These are phyloP conservation scores for Calonectris borealis DNA, from an alignment of 2,113 vertebrate genomes.

Conservation along the genomic window DNA sequence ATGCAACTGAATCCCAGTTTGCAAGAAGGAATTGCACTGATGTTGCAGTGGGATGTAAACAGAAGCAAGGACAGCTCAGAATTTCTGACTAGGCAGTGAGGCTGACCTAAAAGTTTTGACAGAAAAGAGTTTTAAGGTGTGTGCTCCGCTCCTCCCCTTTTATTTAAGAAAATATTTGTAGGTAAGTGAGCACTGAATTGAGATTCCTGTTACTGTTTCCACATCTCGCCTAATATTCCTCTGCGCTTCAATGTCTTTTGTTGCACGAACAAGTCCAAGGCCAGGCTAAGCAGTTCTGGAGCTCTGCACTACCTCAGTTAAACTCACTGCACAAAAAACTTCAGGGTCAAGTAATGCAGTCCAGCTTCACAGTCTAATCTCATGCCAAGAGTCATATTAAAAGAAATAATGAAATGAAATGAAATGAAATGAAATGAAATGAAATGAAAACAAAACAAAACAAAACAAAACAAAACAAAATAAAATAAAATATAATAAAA, in stretches of 20 bases:
- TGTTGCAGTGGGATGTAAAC: not conserved
- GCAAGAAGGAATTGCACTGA: not conserved
- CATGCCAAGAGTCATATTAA: not conserved
- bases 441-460: not conserved
- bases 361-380: not conserved
- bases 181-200: not conserved
- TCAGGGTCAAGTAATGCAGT: not conserved
- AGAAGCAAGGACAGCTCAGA: not conserved
- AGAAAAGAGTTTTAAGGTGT: not conserved
- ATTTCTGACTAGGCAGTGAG: not conserved
- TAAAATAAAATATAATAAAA: no score
- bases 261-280: not conserved
- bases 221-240: not conserved
- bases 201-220: not conserved
- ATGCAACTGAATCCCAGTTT: not conserved
- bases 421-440: no score
- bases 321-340: not conserved
- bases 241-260: not conserved
- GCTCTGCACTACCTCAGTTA: not conserved
- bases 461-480: not conserved
- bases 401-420: not conserved
- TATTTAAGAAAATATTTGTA: not conserved
- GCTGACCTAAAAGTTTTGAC: not conserved
- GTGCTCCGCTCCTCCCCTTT: accelerated
- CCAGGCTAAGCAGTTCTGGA: not conserved